phyloP scores from a whole-genome alignment of 2,888 invertebrate genomes.

The Mythimna albipuncta region DNA sequence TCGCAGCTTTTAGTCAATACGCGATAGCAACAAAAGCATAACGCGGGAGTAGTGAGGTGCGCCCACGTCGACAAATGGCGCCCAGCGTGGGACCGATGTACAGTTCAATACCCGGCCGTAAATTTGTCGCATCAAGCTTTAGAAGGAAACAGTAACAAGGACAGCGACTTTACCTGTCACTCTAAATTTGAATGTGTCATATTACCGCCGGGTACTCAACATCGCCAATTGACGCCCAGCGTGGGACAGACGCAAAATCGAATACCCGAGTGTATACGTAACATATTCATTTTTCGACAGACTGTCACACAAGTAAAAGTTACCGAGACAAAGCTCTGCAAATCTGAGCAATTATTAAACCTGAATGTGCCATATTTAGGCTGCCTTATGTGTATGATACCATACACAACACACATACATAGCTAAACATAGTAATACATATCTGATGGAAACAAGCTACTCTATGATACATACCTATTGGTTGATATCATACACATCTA shows the following conservation, averaged over 20 bases:
- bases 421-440: not conserved
- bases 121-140: not conserved
- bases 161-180: not conserved
- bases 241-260: constrained; percentile 9
- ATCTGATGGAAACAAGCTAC: not conserved
- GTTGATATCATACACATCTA: constrained; percentile 4
- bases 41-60: constrained; percentile 31
- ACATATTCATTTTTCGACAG: not conserved
- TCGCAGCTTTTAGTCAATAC: constrained; percentile 64
- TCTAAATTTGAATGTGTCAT: constrained; percentile 1
- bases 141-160: not conserved
- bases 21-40: constrained; percentile 54
- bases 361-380: not conserved
- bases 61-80: constrained; percentile 34
- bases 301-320: not conserved
- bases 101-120: not conserved
- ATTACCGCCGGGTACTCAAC: not conserved
- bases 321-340: not conserved
- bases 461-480: not conserved
- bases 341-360: constrained; percentile 6
- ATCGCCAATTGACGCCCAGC: constrained; percentile 40
- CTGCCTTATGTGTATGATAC: constrained; percentile 7
- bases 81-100: constrained; percentile 32
- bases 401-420: constrained; percentile 3
- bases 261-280: not conserved